phyloP scores from a whole-genome alignment of 2,113 vertebrate species.

The Ifrita kowaldi region DNA sequence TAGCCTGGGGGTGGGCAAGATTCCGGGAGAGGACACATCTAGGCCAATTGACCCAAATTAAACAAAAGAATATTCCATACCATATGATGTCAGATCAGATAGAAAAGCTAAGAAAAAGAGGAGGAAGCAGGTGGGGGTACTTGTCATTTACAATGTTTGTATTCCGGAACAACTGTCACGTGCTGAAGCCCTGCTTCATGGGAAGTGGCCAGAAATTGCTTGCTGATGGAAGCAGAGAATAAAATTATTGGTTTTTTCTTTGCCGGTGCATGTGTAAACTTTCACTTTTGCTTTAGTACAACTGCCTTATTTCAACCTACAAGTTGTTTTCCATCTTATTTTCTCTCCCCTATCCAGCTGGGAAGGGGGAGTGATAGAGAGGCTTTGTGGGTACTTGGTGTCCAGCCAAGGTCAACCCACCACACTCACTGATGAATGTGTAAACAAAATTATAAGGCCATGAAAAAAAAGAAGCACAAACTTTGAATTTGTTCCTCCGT shows the following conservation, averaged over 20 bases:
- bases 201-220: not conserved
- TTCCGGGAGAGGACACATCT: not conserved
- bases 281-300: not conserved
- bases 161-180: not conserved
- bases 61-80: not conserved
- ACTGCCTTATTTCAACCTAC: not conserved
- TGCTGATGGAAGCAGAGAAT: not conserved
- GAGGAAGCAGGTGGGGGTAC: fast-evolving
- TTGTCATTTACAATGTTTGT: not conserved
- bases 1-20: not conserved
- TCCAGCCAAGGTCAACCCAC: not conserved
- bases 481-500: not conserved
- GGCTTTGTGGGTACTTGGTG: not conserved
- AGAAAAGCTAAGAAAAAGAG: not conserved
- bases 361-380: not conserved
- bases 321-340: not conserved
- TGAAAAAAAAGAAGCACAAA: not conserved
- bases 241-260: not conserved
- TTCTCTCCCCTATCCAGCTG: fast-evolving
- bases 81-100: fast-evolving
- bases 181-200: not conserved
- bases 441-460: not conserved
- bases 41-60: not conserved
- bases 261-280: not conserved
- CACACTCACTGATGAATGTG: not conserved